A percentile compares a stretch with the other conserved stretches of the same genome.
Evolutionary conservation across 1,140 invertebrate genomes (phyloP).

Genomic region (Lineus longissimus): DNA sequence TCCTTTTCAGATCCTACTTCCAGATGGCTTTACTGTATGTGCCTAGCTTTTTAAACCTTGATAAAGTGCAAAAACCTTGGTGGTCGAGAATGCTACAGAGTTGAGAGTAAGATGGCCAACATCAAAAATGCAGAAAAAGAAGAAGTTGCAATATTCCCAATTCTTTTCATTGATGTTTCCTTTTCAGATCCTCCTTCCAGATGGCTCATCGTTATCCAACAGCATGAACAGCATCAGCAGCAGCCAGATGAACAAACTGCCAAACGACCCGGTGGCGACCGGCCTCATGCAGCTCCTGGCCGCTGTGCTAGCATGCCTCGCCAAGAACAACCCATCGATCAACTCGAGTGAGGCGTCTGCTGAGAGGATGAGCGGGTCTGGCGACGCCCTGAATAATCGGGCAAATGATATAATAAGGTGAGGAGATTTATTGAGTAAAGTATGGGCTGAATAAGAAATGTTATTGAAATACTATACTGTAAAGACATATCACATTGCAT

Average conservation of each 20-base stretch:
- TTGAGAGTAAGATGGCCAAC: too few species aligned
- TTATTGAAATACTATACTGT: too few species aligned
- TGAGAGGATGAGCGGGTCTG: constrained; percentile 41
- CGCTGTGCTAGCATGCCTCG: constrained; percentile 40
- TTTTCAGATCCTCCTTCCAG: constrained; percentile 9
- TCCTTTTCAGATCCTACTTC: constrained; percentile 7
- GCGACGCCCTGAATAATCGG: constrained; percentile 39
- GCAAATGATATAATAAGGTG: constrained; percentile 50
- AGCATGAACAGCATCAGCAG: background rate
- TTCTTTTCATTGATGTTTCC: background rate
- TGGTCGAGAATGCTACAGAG: too few species aligned
- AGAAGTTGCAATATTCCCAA: too few species aligned
- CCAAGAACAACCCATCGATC: constrained; percentile 41
- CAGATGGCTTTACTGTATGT: too few species aligned
- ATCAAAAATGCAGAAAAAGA: too few species aligned
- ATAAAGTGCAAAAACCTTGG: too few species aligned
- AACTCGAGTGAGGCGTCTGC: constrained; percentile 44
- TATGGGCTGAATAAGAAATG: too few species aligned
- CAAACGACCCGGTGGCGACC: constrained; percentile 38
- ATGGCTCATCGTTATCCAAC: background rate
- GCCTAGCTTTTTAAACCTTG: too few species aligned
- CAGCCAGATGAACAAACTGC: constrained; percentile 18
- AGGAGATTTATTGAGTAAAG: background rate
- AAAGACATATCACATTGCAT: too few species aligned
- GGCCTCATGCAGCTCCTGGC: constrained; percentile 41